Evolutionary conservation across 2,113 vertebrate genomes (phyloP), one percentile per base, ranked within the genome.

Genomic region (Boleophthalmus pectinirostris): DNA sequence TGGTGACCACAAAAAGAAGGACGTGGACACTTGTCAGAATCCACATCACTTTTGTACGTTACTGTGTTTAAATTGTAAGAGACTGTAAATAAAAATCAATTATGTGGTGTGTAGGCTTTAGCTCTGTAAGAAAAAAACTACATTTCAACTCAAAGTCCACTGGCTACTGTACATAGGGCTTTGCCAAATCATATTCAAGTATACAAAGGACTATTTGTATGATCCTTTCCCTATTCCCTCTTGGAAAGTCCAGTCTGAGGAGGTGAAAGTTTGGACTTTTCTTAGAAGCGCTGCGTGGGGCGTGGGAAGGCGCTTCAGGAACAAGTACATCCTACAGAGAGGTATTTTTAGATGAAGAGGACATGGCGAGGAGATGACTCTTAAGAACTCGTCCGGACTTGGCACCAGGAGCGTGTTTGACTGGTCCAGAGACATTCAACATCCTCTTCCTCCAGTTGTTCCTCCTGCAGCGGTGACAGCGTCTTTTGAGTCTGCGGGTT

Each of bases 371-470:
- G 76, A 70, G 75, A 77, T 70, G 80, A 79, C 78, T 72, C 70
- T 20, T 58, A 73, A 70, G 69, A 85, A 73, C 80, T 74, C 43
- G 21, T 69, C 71, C 73, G 71, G 68, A 25, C 88, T 87, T 82
- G 83, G 79, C 70, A 81, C 35, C 63, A 74, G 12, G 35, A 51
- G 63, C 6, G 24, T 3, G 23, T 29, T 87, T 77, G 82, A 71
- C 56, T 73, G 82, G 24, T 3, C 82, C 87, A 87, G 78, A 82
- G 82, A 45, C 45, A 60, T 58, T 46, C 46, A 78, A 79, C 87
- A 82, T 87, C 87, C 88, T 84, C 75, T 87, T 86, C 88, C 86
- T 79, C 65, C 21, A 29, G 23, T 16, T 66, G 67, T 84, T 83
- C 82, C 86, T 69, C 66, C 73, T 33, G 25, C 25, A 77, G 24